Evolutionary conservation across 2,113 vertebrate species (phyloP).

Genomic region (Oncorhynchus nerka): DNA sequence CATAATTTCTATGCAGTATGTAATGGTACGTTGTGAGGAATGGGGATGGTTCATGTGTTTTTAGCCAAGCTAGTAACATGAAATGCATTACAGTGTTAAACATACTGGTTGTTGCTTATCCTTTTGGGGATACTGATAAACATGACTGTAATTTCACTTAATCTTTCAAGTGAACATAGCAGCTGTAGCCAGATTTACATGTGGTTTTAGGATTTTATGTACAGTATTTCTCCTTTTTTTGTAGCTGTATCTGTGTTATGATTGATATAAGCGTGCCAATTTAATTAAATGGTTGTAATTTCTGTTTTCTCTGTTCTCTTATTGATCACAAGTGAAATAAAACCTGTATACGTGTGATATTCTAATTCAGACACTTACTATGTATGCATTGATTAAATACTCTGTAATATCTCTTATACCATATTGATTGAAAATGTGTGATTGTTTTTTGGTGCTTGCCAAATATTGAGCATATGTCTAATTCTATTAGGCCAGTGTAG

Average conservation of each 20-base stretch:
- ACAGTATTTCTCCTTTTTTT: conserved; percentile 59
- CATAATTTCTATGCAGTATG: conserved; percentile 50
- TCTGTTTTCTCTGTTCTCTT: too few relatives aligned
- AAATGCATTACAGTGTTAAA: conserved; percentile 55
- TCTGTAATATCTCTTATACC: too few relatives aligned
- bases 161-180: conserved; percentile 45
- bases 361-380: too few relatives aligned
- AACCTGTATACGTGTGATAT: too few relatives aligned
- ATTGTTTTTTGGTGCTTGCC: too few relatives aligned
- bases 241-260: conserved; percentile 59
- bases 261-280: conserved; percentile 65
- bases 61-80: conserved; percentile 54
- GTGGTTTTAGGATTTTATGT: conserved; percentile 64
- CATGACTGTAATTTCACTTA: conserved; percentile 59
- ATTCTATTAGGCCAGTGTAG: too few relatives aligned
- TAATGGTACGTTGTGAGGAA: conserved; percentile 62
- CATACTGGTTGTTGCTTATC: conserved; percentile 59
- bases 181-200: conserved; percentile 40
- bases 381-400: too few relatives aligned
- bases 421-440: too few relatives aligned
- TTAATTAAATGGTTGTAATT: conserved; percentile 58
- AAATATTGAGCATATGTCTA: too few relatives aligned
- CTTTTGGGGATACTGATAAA: conserved; percentile 38
- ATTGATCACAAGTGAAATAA: too few relatives aligned
- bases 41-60: conserved; percentile 43